phyloP scores from a whole-genome alignment of 2,113 vertebrate genomes.

The Sander vitreus region DNA sequence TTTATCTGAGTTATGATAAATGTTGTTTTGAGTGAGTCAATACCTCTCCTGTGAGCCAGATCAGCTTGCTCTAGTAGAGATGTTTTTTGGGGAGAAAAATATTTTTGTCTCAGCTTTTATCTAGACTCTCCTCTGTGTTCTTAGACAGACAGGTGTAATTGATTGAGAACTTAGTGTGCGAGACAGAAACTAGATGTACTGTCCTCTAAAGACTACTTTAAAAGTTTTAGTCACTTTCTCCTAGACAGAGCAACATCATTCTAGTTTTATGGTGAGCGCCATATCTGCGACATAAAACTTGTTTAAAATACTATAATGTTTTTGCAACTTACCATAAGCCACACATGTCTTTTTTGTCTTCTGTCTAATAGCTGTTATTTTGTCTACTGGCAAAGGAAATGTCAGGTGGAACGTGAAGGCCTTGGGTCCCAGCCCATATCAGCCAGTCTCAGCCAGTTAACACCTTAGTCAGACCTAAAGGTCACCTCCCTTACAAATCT shows the following conservation, averaged over 20 bases:
- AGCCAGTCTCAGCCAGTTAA: slow-evolving; percentile 60
- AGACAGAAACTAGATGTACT: slow-evolving; percentile 22
- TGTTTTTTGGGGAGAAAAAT: slow-evolving; percentile 30
- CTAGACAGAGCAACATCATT: background rate
- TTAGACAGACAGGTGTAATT: slow-evolving; percentile 55
- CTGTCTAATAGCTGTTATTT: slow-evolving; percentile 6
- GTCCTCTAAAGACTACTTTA: slow-evolving; percentile 8
- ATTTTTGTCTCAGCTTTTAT: slow-evolving; percentile 52
- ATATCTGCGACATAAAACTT: background rate
- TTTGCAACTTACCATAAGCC: background rate
- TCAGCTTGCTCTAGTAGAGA: slow-evolving; percentile 31
- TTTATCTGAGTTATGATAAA: slow-evolving; percentile 52
- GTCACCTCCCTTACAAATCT: slow-evolving; percentile 66
- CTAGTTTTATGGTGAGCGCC: background rate
- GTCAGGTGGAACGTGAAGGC: slow-evolving; percentile 28
- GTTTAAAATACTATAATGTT: background rate
- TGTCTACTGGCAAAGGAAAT: slow-evolving; percentile 38
- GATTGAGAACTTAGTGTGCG: slow-evolving; percentile 54
- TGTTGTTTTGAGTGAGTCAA: slow-evolving; percentile 57
- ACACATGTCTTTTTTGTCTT: background rate
- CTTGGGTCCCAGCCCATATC: slow-evolving; percentile 30
- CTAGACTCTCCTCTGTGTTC: slow-evolving; percentile 36
- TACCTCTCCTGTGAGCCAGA: slow-evolving; percentile 38
- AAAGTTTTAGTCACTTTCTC: slow-evolving; percentile 18
- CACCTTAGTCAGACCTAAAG: slow-evolving; percentile 69